Base-by-base conservation (phyloP, 1,140 invertebrate genomes). In the Temnothorax curvispinosus region DNA sequence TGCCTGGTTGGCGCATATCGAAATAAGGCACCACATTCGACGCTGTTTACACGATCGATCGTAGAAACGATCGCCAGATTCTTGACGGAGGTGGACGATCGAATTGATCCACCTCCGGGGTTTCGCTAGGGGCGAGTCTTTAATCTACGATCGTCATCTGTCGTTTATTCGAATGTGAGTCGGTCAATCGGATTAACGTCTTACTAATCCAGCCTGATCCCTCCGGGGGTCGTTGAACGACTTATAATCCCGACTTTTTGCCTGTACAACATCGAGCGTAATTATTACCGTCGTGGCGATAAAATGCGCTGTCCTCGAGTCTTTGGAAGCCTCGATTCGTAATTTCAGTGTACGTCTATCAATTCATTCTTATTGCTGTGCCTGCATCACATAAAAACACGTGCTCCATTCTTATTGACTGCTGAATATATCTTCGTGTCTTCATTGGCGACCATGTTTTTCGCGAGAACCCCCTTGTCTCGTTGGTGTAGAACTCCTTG, bases 1-100 rank as follows among this genome's bases (percentile, higher is more conserved):
- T n/a, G 75, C 50, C 44, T 78, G 18, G 0, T 75, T 80, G 90
- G 90, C 92, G 90, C 91, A 89, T 27, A 27, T 92, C 86, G 91
- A 94, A 94, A 94, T 95, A 95, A 95, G 94, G 94, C 94, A 95
- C 94, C 93, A 93, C 90, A 92, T 90, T 91, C 92, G 92, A 94
- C 92, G 90, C 91, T 92, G 87, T 77, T 91, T 86, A 87, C 87
- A 85, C 87, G 78, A 84, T 91, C 85, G 76, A 90, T 90, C 89
- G 87, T 77, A 62, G 72, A 91, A 92, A 27, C 27, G 27, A 27
- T 27, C 27, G 27, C 27, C 90, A 71, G 89, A 92, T 88, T 64
- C 32, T n/a, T 86, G 5, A 76, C 21, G 11, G 35, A 52, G 65
- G 54, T 60, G 88, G 88, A 6, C 80, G 21, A 85, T 86, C 41